Evolutionary conservation across 2,888 invertebrate species (phyloP), one percentile per base, ranked within the genome.

Genomic region (Drosophila merina): DNA sequence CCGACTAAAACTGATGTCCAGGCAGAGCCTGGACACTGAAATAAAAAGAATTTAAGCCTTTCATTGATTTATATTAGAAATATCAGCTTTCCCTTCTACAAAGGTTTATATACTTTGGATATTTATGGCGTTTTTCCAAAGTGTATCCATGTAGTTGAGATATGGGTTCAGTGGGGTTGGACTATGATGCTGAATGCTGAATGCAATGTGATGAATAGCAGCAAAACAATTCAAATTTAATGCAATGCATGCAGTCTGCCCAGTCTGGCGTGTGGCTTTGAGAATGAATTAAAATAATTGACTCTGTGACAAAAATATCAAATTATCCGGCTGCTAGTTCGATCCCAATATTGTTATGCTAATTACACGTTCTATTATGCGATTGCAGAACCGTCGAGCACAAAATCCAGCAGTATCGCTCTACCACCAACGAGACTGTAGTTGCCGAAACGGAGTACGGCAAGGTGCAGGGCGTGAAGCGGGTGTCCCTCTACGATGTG

Each of bases 381-480:
- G 6, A 38, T 77, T 77, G 30, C 72, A 90, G 90, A 83, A 72
- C 78, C 51, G 69, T 90, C 59, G 88, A 91, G 75, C 87, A 89
- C 71, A 89, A 89, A 75, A 77, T 88, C 38, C 80, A 86, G 67
- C 91, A 91, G 71, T 88, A 88, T 64, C 89, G 88, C 7, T 78
- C 79, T 45, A 84, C 88, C 20, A 90, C 91, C 33, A 88, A 75
- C 52, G 91, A 91, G 72, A 87, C 86, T 7, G 75, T 80, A 33
- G 76, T 89, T 44, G 79, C 88, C 36, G 88, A 90, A 40, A 92
- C 91, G n/a, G 86, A 88, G 64, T 89, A 91, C 59, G 91, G 91
- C 36, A 89, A 89, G 60, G 84, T 91, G 36, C 83, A 82, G 64
- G 91, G 91, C 14, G 81, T 86, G 0, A 91, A 91, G 75, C 86